Percentiles rank a stretch among this genome's conserved stretches.
These are phyloP conservation scores for Thereva unica DNA, from an alignment of 2,888 invertebrate genomes.

Conservation along the genomic window DNA sequence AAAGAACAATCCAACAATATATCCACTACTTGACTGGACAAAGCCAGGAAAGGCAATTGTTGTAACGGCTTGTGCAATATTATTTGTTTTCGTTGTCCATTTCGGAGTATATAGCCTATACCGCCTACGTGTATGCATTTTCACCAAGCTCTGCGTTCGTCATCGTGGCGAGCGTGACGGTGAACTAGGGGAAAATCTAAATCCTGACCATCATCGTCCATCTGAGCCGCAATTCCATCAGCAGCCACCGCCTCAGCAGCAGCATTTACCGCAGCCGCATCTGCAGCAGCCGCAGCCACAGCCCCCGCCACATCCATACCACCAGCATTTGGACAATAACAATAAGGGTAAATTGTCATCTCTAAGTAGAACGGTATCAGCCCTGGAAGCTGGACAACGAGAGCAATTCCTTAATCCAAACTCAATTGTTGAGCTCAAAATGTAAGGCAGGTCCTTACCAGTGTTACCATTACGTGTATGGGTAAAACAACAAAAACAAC, in stretches of 20 bases:
- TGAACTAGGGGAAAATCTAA: conserved; percentile 55
- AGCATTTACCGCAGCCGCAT: conserved; percentile 40
- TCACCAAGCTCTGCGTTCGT: conserved; percentile 57
- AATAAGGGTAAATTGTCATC: conserved; percentile 49
- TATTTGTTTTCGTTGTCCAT: conserved; percentile 67
- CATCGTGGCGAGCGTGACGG: conserved; percentile 52
- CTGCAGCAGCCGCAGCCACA: conserved; percentile 40
- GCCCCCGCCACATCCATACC: conserved; percentile 26
- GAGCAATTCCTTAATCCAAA: conserved; percentile 59
- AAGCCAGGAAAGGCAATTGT: conserved; percentile 64
- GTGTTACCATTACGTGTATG: neutral
- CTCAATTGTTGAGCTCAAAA: conserved; percentile 58
- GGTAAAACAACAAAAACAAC: neutral
- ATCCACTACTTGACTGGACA: conserved; percentile 78
- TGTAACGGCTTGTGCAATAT: conserved; percentile 64
- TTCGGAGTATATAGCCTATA: conserved; percentile 63
- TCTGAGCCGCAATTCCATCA: conserved; percentile 42
- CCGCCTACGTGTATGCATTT: conserved; percentile 59
- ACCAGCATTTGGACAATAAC: conserved; percentile 45
- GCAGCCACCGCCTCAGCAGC: conserved; percentile 39
- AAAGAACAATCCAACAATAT: conserved; percentile 68
- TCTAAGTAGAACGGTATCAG: conserved; percentile 56
- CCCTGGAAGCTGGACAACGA: conserved; percentile 56
- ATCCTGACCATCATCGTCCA: conserved; percentile 46
- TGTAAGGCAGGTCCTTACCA: conserved; percentile 50